phyloP scores from a whole-genome alignment of 2,888 invertebrate species.

The Aspidiotus rigidus region DNA sequence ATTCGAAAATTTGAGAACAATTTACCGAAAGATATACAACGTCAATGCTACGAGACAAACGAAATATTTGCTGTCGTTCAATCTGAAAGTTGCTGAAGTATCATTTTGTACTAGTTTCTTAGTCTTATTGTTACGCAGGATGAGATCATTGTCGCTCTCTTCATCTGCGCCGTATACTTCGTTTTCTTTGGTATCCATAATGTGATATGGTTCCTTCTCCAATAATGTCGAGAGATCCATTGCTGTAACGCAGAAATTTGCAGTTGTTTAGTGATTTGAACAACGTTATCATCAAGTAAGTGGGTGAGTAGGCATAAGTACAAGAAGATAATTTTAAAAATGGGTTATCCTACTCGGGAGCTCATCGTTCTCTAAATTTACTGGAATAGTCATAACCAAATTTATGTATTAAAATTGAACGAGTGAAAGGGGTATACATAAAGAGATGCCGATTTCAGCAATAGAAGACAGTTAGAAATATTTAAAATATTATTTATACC shows the following conservation, averaged over 20 bases:
- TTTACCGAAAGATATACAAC: too few relatives aligned
- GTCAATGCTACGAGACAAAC: too few relatives aligned
- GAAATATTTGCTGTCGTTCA: not conserved
- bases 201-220: constrained; percentile 11
- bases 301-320: too few relatives aligned
- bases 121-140: constrained; percentile 20
- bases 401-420: too few relatives aligned
- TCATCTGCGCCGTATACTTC: constrained; percentile 25
- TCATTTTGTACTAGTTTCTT: constrained; percentile 21
- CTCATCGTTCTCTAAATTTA: too few relatives aligned
- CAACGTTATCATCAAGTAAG: not conserved
- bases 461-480: too few relatives aligned
- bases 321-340: not conserved
- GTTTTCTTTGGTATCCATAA: constrained; percentile 17
- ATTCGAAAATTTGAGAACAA: too few relatives aligned
- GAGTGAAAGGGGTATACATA: too few relatives aligned
- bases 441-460: too few relatives aligned
- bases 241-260: not conserved
- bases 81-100: constrained; percentile 15
- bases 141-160: constrained; percentile 11
- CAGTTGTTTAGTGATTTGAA: constrained; percentile 12
- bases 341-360: not conserved
- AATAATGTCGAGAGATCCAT: too few relatives aligned
- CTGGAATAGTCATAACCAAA: too few relatives aligned
- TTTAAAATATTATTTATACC: too few relatives aligned